These are phyloP conservation scores for Ladona fulva DNA, from an alignment of 1,140 invertebrate species.

Conservation along the genomic window DNA sequence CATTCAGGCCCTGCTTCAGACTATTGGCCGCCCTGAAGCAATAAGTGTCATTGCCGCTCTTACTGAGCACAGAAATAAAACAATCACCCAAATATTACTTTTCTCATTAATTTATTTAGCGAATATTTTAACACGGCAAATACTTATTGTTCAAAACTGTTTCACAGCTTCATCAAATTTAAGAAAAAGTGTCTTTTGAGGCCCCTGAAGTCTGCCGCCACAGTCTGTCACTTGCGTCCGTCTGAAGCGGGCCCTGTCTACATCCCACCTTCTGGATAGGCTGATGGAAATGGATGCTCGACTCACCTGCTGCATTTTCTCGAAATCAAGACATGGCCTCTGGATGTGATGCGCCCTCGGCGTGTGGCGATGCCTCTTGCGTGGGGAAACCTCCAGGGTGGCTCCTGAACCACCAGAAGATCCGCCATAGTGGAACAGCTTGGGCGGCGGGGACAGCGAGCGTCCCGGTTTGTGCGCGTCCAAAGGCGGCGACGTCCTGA, in stretches of 20 bases:
- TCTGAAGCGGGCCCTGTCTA: neutral
- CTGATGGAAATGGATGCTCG: conserved; percentile 22
- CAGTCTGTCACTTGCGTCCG: neutral
- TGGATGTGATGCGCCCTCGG: conserved; percentile 54
- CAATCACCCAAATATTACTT: no score
- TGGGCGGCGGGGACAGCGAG: conserved; percentile 59
- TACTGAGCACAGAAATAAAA: no score
- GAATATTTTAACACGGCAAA: no score
- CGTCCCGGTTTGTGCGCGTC: conserved; percentile 69
- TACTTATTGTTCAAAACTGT: no score
- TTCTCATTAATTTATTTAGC: no score
- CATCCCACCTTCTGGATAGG: neutral
- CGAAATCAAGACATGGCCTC: conserved; percentile 85
- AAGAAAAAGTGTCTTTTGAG: neutral
- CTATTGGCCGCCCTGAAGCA: no score
- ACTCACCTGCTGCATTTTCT: conserved; percentile 89
- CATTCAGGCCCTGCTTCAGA: no score
- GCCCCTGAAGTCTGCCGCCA: neutral
- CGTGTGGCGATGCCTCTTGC: conserved; percentile 52
- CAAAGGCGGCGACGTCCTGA: conserved; percentile 78
- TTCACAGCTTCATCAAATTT: no score
- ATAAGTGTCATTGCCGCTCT: no score
- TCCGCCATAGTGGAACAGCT: conserved; percentile 58
- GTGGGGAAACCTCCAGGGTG: conserved; percentile 33
- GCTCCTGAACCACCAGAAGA: conserved; percentile 36